These are phyloP conservation scores for Eretmochelys imbricata DNA, from an alignment of 2,113 vertebrate species.

Conservation along the genomic window DNA sequence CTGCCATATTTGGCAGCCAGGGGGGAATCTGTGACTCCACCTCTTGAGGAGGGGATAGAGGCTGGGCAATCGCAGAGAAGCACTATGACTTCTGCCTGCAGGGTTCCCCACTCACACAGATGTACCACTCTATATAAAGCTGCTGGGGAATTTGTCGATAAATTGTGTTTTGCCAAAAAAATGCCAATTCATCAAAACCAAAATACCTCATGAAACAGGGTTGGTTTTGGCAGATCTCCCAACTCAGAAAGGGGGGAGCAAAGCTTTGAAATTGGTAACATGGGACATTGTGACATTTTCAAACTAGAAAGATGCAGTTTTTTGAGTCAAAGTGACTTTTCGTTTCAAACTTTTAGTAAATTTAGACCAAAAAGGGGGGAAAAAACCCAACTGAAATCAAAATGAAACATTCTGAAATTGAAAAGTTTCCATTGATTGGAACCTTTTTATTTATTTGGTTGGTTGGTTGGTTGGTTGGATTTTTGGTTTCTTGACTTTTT, in stretches of 20 bases:
- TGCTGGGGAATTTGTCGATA: background rate
- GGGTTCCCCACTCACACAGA: background rate
- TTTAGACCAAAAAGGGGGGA: background rate
- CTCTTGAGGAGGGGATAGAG: background rate
- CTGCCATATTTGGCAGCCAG: accelerated
- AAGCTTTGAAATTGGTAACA: background rate
- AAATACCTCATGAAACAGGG: background rate
- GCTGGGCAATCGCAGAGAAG: background rate
- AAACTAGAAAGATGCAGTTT: background rate
- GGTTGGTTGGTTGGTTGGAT: background rate
- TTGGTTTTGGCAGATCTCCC: background rate
- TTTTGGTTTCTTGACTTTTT: background rate
- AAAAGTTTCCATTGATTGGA: background rate
- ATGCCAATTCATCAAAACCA: background rate
- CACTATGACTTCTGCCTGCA: accelerated
- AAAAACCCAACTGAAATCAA: background rate
- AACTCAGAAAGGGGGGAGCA: too few species aligned
- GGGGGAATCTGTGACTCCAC: background rate
- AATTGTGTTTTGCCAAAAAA: background rate
- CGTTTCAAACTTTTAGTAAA: background rate
- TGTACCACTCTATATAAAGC: background rate
- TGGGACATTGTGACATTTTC: background rate
- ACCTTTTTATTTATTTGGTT: background rate
- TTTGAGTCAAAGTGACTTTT: background rate
- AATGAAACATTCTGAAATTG: background rate